A percentile compares a stretch with the other conserved stretches of the same genome.
These are phyloP conservation scores for Lucilia cuprina DNA, from an alignment of 1,140 invertebrate species.

Conservation along the genomic window DNA sequence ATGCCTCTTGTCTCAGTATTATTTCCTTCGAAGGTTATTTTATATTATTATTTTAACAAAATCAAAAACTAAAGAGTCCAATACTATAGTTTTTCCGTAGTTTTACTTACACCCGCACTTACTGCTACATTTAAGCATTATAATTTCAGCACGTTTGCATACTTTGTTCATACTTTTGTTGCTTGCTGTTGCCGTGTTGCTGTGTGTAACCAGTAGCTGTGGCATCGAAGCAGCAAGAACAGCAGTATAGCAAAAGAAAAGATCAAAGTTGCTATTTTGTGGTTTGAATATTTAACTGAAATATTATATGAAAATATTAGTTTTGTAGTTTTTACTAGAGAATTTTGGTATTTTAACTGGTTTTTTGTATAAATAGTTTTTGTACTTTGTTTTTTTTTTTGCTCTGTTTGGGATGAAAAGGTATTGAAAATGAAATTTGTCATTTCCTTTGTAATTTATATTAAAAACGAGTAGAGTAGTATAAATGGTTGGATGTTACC, in stretches of 20 bases:
- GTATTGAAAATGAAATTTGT: too few relatives aligned
- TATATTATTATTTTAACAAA: not conserved
- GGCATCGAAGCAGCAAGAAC: not conserved
- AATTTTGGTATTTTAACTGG: conserved; percentile 4
- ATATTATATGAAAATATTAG: conserved; percentile 4
- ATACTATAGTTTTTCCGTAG: too few relatives aligned
- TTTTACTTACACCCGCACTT: not conserved
- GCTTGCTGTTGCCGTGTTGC: too few relatives aligned
- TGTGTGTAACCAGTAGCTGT: not conserved
- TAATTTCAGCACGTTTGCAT: conserved; percentile 10
- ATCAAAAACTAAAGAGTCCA: not conserved
- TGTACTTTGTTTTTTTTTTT: too few relatives aligned
- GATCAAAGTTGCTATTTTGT: conserved; percentile 17
- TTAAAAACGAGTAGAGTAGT: too few relatives aligned
- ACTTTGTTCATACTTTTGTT: not conserved
- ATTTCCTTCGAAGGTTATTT: not conserved
- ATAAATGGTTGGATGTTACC: too few relatives aligned
- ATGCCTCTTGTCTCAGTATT: not conserved
- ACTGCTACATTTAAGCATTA: not conserved
- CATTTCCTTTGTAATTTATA: too few relatives aligned
- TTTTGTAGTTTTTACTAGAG: not conserved
- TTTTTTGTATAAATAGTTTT: conserved; percentile 4
- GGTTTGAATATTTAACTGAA: conserved; percentile 11
- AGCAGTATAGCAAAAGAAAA: not conserved
- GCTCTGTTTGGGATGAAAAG: too few relatives aligned